phyloP scores from a whole-genome alignment of 1,140 invertebrate genomes.

The Lepidotrigona ventralis region DNA sequence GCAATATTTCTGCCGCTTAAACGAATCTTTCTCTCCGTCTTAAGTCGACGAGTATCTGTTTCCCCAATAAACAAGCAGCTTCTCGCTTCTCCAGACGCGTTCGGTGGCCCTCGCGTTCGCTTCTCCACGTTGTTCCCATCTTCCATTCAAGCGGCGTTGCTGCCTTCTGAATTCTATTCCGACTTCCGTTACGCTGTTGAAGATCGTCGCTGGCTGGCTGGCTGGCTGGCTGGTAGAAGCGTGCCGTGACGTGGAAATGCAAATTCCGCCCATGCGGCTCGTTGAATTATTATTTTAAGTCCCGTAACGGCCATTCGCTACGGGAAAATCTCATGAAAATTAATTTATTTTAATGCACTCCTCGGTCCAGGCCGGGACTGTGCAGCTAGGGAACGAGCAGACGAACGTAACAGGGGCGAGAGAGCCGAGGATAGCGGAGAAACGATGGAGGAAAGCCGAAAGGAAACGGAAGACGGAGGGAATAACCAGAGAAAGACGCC shows the following conservation, averaged over 20 bases:
- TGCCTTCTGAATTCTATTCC: conserved; percentile 26
- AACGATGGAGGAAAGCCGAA: background rate
- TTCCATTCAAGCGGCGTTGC: conserved; percentile 1
- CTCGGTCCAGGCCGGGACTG: conserved; percentile 62
- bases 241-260: conserved; percentile 68
- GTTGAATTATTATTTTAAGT: conserved; percentile 77
- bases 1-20: conserved; percentile 3
- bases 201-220: conserved; percentile 13
- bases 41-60: background rate
- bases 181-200: background rate
- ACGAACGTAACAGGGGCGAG: background rate
- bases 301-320: conserved; percentile 74
- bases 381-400: conserved; percentile 24
- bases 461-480: background rate
- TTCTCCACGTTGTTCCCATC: background rate
- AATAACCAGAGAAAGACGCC: background rate
- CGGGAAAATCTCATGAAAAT: conserved; percentile 76
- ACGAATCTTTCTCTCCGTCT: background rate
- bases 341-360: conserved; percentile 77
- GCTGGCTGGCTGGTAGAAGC: conserved; percentile 39
- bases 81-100: background rate
- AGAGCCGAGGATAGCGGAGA: background rate
- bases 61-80: conserved; percentile 13
- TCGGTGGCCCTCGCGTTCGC: background rate
- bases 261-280: conserved; percentile 72